Evolutionary conservation across 2,797 vertebrate species (phyloP).

Genomic region (Cirrhinus mrigala): DNA sequence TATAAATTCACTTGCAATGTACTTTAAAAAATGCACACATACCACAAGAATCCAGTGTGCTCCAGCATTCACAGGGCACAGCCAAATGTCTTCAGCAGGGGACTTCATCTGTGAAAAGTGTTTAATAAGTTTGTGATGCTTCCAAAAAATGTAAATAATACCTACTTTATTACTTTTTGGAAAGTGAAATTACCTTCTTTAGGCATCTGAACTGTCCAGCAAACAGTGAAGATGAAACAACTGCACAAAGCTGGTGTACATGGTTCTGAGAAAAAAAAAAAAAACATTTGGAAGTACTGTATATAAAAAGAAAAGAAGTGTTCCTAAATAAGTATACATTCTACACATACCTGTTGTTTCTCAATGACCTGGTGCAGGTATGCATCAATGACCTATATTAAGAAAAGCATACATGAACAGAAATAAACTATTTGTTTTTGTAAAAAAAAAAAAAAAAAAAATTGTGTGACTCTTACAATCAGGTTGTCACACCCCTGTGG

Average conservation of each 20-base stretch:
- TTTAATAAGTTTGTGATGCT: background rate
- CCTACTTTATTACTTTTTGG: background rate
- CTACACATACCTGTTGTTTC: background rate
- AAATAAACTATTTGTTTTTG: too few relatives aligned
- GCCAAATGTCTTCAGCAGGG: too few relatives aligned
- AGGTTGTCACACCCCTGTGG: too few relatives aligned
- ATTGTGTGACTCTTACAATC: too few relatives aligned
- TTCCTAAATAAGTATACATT: background rate
- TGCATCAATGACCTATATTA: conserved; percentile 19
- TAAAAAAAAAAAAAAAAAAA: too few relatives aligned
- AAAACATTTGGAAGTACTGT: too few relatives aligned
- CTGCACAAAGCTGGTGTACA: background rate
- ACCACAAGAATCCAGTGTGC: background rate
- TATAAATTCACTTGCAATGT: background rate
- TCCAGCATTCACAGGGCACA: background rate
- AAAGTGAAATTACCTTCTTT: background rate
- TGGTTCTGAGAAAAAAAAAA: background rate
- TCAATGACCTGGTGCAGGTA: conserved; percentile 3
- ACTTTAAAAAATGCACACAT: background rate
- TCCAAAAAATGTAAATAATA: background rate
- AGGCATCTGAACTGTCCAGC: conserved; percentile 12
- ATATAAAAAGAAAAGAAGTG: background rate
- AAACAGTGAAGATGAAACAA: conserved; percentile 12
- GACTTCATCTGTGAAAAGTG: too few relatives aligned
- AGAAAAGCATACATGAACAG: background rate